phyloP scores from a whole-genome alignment of 2,888 invertebrate genomes.

The Chymomyza procnemis region DNA sequence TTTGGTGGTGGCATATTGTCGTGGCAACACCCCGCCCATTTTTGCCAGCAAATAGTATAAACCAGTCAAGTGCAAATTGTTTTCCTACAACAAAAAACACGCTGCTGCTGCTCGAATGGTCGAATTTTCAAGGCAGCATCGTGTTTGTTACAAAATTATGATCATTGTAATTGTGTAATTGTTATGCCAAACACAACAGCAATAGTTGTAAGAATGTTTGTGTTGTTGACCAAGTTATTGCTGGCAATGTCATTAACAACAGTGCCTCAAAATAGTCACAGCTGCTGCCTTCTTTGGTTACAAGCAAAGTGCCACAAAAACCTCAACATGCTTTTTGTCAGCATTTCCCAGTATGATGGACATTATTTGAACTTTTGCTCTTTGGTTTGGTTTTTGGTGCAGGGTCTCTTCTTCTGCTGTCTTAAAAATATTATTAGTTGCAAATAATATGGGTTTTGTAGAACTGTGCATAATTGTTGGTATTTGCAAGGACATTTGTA shows the following conservation, averaged over 20 bases:
- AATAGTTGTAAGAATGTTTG: neutral
- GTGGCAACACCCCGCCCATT: neutral
- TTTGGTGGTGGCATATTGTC: neutral
- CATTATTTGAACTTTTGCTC: neutral
- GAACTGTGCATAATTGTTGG: neutral
- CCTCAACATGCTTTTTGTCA: neutral
- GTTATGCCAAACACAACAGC: neutral
- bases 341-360: neutral
- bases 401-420: neutral
- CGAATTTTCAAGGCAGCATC: neutral
- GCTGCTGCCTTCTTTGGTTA: neutral
- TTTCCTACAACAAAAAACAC: constrained; percentile 18
- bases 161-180: neutral
- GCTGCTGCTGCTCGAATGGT: too few relatives aligned
- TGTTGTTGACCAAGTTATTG: neutral
- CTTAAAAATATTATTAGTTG: neutral
- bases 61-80: constrained; percentile 50
- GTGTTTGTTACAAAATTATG: neutral
- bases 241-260: neutral
- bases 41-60: constrained; percentile 32
- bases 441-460: neutral
- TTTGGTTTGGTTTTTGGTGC: neutral
- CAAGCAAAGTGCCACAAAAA: neutral
- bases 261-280: neutral
- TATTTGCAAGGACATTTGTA: neutral